A percentile compares a stretch with the other conserved stretches of the same genome.
These are phyloP conservation scores for Drosophila incognita DNA, from an alignment of 2,888 invertebrate genomes.

Conservation along the genomic window DNA sequence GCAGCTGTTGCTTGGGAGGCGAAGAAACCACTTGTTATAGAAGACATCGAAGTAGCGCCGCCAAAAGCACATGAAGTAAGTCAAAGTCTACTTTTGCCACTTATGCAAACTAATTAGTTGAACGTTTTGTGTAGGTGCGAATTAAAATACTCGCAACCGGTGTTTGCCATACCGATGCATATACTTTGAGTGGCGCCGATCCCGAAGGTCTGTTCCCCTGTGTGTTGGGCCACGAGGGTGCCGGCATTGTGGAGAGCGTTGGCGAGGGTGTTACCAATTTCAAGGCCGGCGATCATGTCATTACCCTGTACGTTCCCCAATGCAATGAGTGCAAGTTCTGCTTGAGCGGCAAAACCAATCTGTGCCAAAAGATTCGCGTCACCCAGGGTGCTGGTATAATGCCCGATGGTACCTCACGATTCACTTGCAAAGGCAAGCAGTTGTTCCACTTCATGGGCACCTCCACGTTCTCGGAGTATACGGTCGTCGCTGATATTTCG, in stretches of 20 bases:
- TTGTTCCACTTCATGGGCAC: conserved; percentile 98
- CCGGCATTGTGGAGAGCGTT: conserved; percentile 98
- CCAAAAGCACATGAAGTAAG: conserved; percentile 96
- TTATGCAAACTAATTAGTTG: background rate
- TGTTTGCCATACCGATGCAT: conserved; percentile 97
- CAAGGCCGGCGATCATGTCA: conserved; percentile 97
- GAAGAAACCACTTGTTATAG: conserved; percentile 94
- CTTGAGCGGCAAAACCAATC: conserved; percentile 96
- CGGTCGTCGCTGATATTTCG: conserved; percentile 97
- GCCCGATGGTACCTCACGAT: conserved; percentile 96
- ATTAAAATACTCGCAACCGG: conserved; percentile 92
- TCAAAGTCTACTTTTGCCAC: conserved; percentile 27
- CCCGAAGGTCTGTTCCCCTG: conserved; percentile 97
- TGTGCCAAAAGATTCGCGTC: conserved; percentile 95
- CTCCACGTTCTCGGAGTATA: conserved; percentile 97
- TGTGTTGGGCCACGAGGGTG: conserved; percentile 98
- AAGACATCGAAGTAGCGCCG: conserved; percentile 96
- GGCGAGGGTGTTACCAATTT: conserved; percentile 96
- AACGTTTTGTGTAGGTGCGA: conserved; percentile 83
- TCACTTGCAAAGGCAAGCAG: conserved; percentile 88
- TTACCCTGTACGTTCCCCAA: conserved; percentile 98
- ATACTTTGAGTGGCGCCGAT: conserved; percentile 94
- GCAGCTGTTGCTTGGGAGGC: conserved; percentile 99
- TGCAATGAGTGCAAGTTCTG: conserved; percentile 99
- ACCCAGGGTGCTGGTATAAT: conserved; percentile 95